Percentiles rank a stretch among this genome's conserved stretches.
These are phyloP conservation scores for Argyra leucocephala DNA, from an alignment of 2,888 invertebrate species.

Conservation along the genomic window DNA sequence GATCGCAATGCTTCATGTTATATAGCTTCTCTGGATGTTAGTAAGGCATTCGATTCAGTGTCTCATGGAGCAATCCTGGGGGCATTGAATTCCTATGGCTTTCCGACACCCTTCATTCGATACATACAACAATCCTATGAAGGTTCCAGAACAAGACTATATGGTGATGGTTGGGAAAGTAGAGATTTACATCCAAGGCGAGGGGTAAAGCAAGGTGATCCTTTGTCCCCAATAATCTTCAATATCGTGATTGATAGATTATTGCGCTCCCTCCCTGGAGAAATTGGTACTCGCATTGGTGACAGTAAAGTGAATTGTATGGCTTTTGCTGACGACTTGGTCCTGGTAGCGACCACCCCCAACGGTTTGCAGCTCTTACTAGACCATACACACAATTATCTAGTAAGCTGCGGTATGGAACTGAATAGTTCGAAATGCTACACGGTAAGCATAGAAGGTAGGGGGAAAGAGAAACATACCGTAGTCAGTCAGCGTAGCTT, in stretches of 20 bases:
- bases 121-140: background rate
- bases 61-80: no score
- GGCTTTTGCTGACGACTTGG: background rate
- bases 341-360: background rate
- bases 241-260: background rate
- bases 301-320: background rate
- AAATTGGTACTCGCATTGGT: background rate
- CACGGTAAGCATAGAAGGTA: no score
- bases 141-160: background rate
- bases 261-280: background rate
- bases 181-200: background rate
- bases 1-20: no score
- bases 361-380: no score
- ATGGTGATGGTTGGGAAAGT: background rate
- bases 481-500: no score
- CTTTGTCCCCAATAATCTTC: background rate
- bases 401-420: no score
- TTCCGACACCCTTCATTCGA: background rate
- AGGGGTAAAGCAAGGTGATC: background rate
- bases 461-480: no score
- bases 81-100: background rate
- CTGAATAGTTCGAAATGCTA: no score
- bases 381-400: no score
- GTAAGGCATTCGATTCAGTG: background rate
- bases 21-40: background rate